phyloP scores from a whole-genome alignment of 2,797 vertebrate genomes.

The Catharus ustulatus region DNA sequence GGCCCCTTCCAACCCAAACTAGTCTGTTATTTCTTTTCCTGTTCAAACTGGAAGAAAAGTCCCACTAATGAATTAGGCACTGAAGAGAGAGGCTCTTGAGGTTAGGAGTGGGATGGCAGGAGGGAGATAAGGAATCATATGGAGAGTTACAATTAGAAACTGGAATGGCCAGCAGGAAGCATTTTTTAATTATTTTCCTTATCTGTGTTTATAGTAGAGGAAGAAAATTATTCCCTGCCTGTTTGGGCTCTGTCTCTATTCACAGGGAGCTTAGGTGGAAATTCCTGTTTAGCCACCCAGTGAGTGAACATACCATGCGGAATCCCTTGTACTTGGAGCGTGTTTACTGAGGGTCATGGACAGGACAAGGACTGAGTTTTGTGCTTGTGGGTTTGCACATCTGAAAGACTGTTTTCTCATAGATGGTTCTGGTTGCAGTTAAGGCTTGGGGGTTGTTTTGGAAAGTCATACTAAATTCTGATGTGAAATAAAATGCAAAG shows the following conservation, averaged over 20 bases:
- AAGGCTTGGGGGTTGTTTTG: not conserved
- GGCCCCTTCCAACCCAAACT: not conserved
- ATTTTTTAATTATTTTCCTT: not conserved
- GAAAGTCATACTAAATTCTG: not conserved
- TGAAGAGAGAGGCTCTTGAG: not conserved
- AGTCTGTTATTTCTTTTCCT: not conserved
- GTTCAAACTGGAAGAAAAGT: not conserved
- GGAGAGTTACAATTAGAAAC: not conserved
- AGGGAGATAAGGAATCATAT: not conserved
- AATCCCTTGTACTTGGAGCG: fast-evolving
- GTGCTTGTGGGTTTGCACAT: not conserved
- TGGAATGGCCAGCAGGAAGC: not conserved
- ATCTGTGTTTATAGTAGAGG: not conserved
- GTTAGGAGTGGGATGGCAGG: not conserved
- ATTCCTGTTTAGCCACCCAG: not conserved
- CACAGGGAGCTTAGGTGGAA: not conserved
- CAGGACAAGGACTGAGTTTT: not conserved
- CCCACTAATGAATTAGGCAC: not conserved
- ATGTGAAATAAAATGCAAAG: not conserved
- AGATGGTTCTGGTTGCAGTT: not conserved
- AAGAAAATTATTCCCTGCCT: not conserved
- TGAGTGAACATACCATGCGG: fast-evolving
- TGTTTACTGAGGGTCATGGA: not conserved
- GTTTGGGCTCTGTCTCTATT: not conserved
- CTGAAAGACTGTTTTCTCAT: not conserved